These are phyloP conservation scores for Ormyrus nitidulus DNA, from an alignment of 2,888 invertebrate genomes.

Conservation along the genomic window DNA sequence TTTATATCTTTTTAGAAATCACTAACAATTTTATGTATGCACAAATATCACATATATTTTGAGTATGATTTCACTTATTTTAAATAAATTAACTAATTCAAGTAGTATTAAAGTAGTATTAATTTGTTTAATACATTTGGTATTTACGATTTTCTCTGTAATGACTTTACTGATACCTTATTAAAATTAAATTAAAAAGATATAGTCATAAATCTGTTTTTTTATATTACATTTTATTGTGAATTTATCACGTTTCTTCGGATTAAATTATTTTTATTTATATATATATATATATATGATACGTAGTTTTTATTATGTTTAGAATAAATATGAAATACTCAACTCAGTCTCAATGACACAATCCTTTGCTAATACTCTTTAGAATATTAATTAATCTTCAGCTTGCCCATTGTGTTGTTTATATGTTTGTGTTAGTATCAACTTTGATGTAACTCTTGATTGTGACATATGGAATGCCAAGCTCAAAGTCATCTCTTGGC, in stretches of 20 bases:
- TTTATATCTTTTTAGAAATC: slow-evolving; percentile 33
- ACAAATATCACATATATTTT: slow-evolving; percentile 51
- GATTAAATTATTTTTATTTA: slow-evolving; percentile 22
- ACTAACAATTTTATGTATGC: slow-evolving; percentile 39
- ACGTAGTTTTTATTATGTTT: slow-evolving; percentile 8
- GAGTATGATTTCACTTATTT: slow-evolving; percentile 30
- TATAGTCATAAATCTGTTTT: slow-evolving; percentile 31
- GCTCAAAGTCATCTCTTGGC: slow-evolving; percentile 86
- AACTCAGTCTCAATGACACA: slow-evolving; percentile 52
- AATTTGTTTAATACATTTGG: slow-evolving; percentile 50
- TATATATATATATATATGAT: neutral
- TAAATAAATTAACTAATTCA: slow-evolving; percentile 39
- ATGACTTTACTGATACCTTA: neutral
- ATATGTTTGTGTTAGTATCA: slow-evolving; percentile 77
- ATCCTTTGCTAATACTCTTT: slow-evolving; percentile 46
- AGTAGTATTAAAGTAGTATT: slow-evolving; percentile 39
- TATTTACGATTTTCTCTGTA: slow-evolving; percentile 36
- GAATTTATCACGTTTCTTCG: slow-evolving; percentile 17
- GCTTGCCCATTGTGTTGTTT: slow-evolving; percentile 60
- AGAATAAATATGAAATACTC: slow-evolving; percentile 48
- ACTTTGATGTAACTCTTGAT: slow-evolving; percentile 79
- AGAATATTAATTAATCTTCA: slow-evolving; percentile 51
- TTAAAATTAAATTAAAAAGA: too few relatives aligned
- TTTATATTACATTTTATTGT: slow-evolving; percentile 12
- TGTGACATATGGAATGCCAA: slow-evolving; percentile 86